Evolutionary conservation across 2,888 invertebrate genomes (phyloP).

Genomic region (Druceiella hillmani): DNA sequence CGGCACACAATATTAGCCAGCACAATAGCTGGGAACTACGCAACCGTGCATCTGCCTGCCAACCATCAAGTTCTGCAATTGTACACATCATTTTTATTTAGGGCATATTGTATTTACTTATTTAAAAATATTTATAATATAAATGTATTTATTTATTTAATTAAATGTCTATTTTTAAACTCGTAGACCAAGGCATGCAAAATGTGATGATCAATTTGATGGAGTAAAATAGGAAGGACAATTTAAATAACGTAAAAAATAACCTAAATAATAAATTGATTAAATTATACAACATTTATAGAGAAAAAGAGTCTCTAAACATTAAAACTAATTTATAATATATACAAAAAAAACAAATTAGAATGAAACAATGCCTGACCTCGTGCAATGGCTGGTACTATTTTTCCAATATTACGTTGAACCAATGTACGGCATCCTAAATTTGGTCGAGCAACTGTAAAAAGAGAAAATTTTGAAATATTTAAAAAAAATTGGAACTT

Average conservation of each 20-base stretch:
- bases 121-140: too few relatives aligned
- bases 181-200: neutral
- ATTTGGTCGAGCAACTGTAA: slow-evolving; percentile 69
- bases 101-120: too few relatives aligned
- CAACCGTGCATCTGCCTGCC: slow-evolving; percentile 64
- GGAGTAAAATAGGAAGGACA: too few relatives aligned
- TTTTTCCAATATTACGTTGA: slow-evolving; percentile 67
- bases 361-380: slow-evolving; percentile 28
- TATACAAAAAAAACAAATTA: neutral
- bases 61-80: slow-evolving; percentile 66
- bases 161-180: neutral
- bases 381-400: slow-evolving; percentile 62
- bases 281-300: neutral
- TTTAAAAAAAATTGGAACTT: too few relatives aligned
- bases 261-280: neutral
- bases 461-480: slow-evolving; percentile 9
- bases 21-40: slow-evolving; percentile 72
- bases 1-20: slow-evolving; percentile 65
- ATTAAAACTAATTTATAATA: neutral
- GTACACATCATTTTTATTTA: neutral
- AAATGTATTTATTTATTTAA: too few relatives aligned
- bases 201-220: too few relatives aligned
- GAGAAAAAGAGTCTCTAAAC: neutral
- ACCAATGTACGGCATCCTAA: slow-evolving; percentile 80
- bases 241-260: too few relatives aligned